Base-by-base conservation (phyloP, 2,113 vertebrate species). In the Monarcha castaneiventris region DNA sequence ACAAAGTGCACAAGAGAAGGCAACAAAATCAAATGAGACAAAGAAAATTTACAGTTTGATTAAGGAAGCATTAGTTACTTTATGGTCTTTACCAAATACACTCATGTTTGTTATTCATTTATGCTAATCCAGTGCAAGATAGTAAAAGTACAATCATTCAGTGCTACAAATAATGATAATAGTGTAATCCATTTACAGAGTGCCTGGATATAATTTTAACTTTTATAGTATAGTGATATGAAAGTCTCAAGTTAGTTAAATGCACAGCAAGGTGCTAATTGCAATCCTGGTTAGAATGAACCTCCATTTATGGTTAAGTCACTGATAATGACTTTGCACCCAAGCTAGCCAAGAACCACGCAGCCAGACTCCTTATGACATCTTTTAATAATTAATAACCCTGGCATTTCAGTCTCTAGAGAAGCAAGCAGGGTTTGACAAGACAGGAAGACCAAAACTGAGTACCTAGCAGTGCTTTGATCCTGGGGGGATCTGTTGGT, bases 101-200 rank as follows among this genome's bases (percentile, higher is more conserved):
- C 35, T 56, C 39, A 7, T 2, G 6, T 93, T 72, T 82, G 44
- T 84, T 69, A 84, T 91, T 78, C 44, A 75, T 89, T 94, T 92
- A 87, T 94, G 86, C 37, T 84, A 94, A 86, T 91, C 75, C 29
- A 72, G 77, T 72, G 61, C 37, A 89, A 90, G 69, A 94, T 48
- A 92, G 63, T 85, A 92, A 88, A 96, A 94, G 64, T 61, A 49
- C 11, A 74, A 39, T 75, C 32, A 89, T 56, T 91, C 87, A 63
- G 68, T 72, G 58, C 55, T 68, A 92, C 84, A 94, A 91, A 84
- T 94, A 89, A 78, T 49, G 30, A 15, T 73, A 67, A 74, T 30
- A 84, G 35, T 52, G n/a, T 86, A 61, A 87, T 91, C 61, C 44
- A 43, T 84, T 93, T 75, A 68, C 33, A 46, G 23, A 84, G 56